A percentile compares a stretch with the other conserved stretches of the same genome.
These are phyloP conservation scores for Xylocampa areola DNA, from an alignment of 2,888 invertebrate species.

Conservation along the genomic window DNA sequence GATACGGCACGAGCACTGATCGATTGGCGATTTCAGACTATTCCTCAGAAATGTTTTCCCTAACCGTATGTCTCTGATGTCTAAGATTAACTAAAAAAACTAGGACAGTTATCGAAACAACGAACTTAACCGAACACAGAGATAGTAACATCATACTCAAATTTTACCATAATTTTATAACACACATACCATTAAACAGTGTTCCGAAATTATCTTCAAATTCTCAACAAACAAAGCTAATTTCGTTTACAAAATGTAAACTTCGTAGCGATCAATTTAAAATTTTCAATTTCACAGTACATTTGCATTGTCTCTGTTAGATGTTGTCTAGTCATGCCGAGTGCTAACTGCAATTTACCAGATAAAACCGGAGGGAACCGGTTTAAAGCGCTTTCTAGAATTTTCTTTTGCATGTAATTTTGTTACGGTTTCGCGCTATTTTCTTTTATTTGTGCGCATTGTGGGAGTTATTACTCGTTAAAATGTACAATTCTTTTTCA, in stretches of 20 bases:
- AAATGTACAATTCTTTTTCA: conserved; percentile 10
- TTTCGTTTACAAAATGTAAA: conserved; percentile 28
- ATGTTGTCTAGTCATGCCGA: conserved; percentile 54
- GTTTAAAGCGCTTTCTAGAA: conserved; percentile 35
- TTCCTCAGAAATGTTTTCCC: too few species aligned
- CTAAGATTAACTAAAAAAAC: too few species aligned
- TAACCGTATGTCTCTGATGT: too few species aligned
- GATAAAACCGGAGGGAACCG: conserved; percentile 46
- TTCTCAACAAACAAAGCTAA: conserved; percentile 37
- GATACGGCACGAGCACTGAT: too few species aligned
- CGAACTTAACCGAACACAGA: too few species aligned
- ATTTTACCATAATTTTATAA: not conserved
- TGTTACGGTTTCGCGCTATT: conserved; percentile 16
- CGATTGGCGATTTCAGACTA: too few species aligned
- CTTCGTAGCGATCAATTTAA: conserved; percentile 54
- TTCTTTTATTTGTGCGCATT: conserved; percentile 8
- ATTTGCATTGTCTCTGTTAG: conserved; percentile 66
- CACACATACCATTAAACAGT: not conserved
- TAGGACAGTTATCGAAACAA: too few species aligned
- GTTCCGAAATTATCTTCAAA: not conserved
- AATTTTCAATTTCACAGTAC: conserved; percentile 75
- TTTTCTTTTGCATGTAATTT: conserved; percentile 49
- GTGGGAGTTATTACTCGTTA: conserved; percentile 1
- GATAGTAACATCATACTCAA: too few species aligned
- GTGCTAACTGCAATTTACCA: conserved; percentile 58